Evolutionary conservation across 2,888 invertebrate genomes (phyloP).

Genomic region (Cryptocheilus praepositus): DNA sequence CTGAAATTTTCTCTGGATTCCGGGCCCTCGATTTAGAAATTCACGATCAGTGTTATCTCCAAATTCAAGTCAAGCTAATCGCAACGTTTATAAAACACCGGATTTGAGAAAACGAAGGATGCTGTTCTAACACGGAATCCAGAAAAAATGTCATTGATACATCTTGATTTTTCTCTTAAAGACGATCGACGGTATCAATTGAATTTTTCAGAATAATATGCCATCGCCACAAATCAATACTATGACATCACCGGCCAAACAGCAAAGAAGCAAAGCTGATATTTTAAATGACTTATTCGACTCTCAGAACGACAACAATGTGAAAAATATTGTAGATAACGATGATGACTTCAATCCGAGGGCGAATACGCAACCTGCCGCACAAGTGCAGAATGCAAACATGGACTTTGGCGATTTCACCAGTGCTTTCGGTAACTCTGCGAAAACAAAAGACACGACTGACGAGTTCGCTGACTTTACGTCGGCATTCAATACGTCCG

Average conservation of each 20-base stretch:
- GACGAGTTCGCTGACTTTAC: conserved; percentile 90
- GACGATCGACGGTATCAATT: not conserved
- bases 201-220: conserved; percentile 50
- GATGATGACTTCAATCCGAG: conserved; percentile 81
- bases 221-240: conserved; percentile 48
- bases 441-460: conserved; percentile 63
- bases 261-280: conserved; percentile 61
- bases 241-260: conserved; percentile 59
- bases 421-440: conserved; percentile 79
- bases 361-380: conserved; percentile 73
- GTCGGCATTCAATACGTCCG: conserved; percentile 79
- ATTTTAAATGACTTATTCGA: conserved; percentile 70
- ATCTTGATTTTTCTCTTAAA: too few relatives aligned
- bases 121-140: too few relatives aligned
- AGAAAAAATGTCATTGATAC: too few relatives aligned
- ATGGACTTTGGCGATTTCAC: conserved; percentile 88
- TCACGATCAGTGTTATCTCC: too few relatives aligned
- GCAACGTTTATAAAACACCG: too few relatives aligned
- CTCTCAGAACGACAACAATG: conserved; percentile 64
- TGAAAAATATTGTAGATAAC: conserved; percentile 55
- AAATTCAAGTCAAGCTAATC: too few relatives aligned
- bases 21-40: too few relatives aligned
- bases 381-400: conserved; percentile 59
- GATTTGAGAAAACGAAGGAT: too few relatives aligned
- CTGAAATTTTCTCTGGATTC: too few relatives aligned